phyloP scores from a whole-genome alignment of 2,797 vertebrate genomes.

The Propithecus deckenii region DNA sequence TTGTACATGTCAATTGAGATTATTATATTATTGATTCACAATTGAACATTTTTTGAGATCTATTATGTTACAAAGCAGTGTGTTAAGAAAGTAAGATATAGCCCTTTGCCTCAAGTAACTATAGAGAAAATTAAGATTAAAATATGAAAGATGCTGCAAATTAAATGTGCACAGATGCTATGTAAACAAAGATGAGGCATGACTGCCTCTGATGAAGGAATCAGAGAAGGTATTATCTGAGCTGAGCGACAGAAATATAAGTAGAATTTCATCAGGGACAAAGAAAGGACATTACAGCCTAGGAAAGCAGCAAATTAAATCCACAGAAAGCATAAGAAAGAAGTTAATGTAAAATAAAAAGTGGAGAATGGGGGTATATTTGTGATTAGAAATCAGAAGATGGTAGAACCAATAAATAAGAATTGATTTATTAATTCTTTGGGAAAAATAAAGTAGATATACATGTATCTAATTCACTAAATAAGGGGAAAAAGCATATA shows the following conservation, averaged over 20 bases:
- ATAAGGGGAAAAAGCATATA: not conserved
- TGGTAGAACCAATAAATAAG: not conserved
- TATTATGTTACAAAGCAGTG: not conserved
- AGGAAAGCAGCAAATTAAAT: not conserved
- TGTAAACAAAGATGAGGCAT: not conserved
- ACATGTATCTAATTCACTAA: not conserved
- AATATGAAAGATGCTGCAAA: not conserved
- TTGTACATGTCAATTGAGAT: not conserved
- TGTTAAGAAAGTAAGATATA: not conserved
- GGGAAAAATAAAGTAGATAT: not conserved
- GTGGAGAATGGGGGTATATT: not conserved
- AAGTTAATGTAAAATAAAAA: not conserved
- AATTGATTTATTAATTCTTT: not conserved
- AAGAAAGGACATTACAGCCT: not conserved
- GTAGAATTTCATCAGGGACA: not conserved
- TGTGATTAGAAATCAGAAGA: not conserved
- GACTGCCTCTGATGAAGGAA: not conserved
- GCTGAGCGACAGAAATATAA: not conserved
- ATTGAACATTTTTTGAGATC: not conserved
- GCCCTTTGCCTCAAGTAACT: not conserved
- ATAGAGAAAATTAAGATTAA: not conserved
- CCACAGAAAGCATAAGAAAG: not conserved
- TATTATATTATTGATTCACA: not conserved
- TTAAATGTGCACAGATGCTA: not conserved
- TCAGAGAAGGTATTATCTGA: not conserved